A percentile compares a stretch with the other conserved stretches of the same genome.
phyloP scores from a whole-genome alignment of 1,140 invertebrate species.

The Phthorimaea operculella region DNA sequence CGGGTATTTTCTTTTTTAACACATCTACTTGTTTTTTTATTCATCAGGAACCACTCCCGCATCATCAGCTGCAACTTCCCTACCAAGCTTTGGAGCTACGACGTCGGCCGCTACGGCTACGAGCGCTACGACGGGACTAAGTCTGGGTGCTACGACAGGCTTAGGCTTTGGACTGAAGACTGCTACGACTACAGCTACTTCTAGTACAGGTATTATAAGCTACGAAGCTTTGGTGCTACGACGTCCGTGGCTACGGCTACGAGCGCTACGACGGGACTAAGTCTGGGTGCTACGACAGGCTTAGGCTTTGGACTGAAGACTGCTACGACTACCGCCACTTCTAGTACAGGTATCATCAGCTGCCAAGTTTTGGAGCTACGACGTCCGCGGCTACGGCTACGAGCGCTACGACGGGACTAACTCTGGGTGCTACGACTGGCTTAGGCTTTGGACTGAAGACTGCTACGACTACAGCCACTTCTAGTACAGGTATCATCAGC shows the following conservation, averaged over 20 bases:
- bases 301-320: slow-evolving; percentile 28
- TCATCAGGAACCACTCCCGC: neutral
- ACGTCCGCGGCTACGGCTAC: slow-evolving; percentile 29
- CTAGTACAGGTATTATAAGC: slow-evolving; percentile 17
- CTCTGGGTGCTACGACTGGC: slow-evolving; percentile 27
- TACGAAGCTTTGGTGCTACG: slow-evolving; percentile 25
- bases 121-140: slow-evolving; percentile 18
- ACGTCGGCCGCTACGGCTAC: slow-evolving; percentile 29
- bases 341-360: slow-evolving; percentile 17
- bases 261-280: slow-evolving; percentile 18
- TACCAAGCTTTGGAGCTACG: slow-evolving; percentile 25
- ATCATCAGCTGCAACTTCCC: slow-evolving; percentile 3
- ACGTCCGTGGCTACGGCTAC: slow-evolving; percentile 29
- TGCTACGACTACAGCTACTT: slow-evolving; percentile 17
- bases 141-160: slow-evolving; percentile 27
- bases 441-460: slow-evolving; percentile 28
- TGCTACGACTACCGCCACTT: slow-evolving; percentile 17
- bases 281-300: slow-evolving; percentile 27
- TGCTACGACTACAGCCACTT: slow-evolving; percentile 17
- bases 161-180: slow-evolving; percentile 28
- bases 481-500: slow-evolving; percentile 17
- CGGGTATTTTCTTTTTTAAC: no score
- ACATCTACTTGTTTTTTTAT: no score
- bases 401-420: slow-evolving; percentile 18
- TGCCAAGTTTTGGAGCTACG: slow-evolving; percentile 26